Evolutionary conservation across 2,888 invertebrate genomes (phyloP), one percentile per base, ranked within the genome.

Genomic region (Phlogophora meticulosa): DNA sequence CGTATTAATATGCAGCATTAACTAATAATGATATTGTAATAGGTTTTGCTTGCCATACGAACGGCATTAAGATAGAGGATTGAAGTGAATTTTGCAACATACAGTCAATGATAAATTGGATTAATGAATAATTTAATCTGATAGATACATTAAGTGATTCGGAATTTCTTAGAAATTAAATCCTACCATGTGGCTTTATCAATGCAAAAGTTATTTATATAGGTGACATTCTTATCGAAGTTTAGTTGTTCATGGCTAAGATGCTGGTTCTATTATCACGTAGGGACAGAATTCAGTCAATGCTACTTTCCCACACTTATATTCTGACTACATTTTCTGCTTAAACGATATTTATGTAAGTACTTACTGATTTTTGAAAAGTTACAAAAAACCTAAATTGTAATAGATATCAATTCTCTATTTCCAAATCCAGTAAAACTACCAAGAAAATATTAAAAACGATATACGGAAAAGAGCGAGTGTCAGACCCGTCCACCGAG

Each of bases 21-120:
- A 68, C 38, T 45, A 58, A 58, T 68, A 61, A 42, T 32, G 64
- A 63, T 72, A 72, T 53, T 52, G 52, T 65, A 58, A 72, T 66
- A 53, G 42, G 46, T 66, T 65, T 53, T 15, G 49, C 32, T 24
- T 15, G 45, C 68, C 55, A 56, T 46, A 60, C 24, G 28, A 15
- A 46, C 10, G 32, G 51, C 51, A 56, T 74, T 60, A 72, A 72
- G 74, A 74, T 61, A 74, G 10, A 32, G 3, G 20, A 60, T 60
- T 52, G 38, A 72, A 74, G 42, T 45, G 60, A 68, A 9, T 61
- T 45, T 53, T 28, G 55, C 55, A 74, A 42, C 28, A 28, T n/a
- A 28, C 46, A n/a, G 28, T 13, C 56, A 40, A 10, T 45, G 51
- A 70, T 70, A 45, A 72, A 70, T 72, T 28, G 40, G 13, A 40